Base-by-base conservation (phyloP, 2,113 vertebrate species). In the Thinocorus orbignyianus region DNA sequence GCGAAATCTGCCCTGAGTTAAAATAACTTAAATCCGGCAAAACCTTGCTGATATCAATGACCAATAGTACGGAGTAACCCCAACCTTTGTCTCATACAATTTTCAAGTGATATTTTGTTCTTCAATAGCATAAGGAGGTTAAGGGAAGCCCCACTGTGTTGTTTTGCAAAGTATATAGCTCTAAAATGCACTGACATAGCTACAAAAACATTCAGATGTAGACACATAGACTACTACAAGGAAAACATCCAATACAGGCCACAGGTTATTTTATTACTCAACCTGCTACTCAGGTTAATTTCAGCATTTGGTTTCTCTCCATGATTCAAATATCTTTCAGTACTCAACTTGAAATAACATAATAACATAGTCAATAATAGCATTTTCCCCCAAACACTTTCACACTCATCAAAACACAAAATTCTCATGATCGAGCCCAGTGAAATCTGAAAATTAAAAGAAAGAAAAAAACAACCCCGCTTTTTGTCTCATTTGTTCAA, bases 251-350 rank as follows among this genome's bases (percentile, higher is more conserved):
- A 83, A 90, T 4, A 44, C 10, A 82, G 24, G 17, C 30, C 52
- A 70, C 16, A 58, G 60, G 41, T n/a, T 41, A 73, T 41, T 69
- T 41, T 64, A 28, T 18, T 46, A 41, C 26, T 88, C 23, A 26
- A 13, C 70, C 77, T 78, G 37, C 31, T 69, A 70, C 39, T 13
- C 39, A 66, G 25, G 46, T 61, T 96, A 57, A 86, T 82, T 80
- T 70, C 25, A 74, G 33, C 30, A 81, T 83, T 95, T 70, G 81
- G 11, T 76, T 95, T 91, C 57, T 73, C 88, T 44, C 24, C 55
- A 42, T 1, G 11, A 77, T 42, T 91, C 62, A 73, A 84, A 7
- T 44, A 61, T 23, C 44, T 86, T 72, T n/a, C 37, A 42, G 37
- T 42, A n/a, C 8, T 62, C n/a, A 91, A 84, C 9, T 4, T 61